phyloP scores from a whole-genome alignment of 1,140 invertebrate species.

The Oreohelix idahoensis region DNA sequence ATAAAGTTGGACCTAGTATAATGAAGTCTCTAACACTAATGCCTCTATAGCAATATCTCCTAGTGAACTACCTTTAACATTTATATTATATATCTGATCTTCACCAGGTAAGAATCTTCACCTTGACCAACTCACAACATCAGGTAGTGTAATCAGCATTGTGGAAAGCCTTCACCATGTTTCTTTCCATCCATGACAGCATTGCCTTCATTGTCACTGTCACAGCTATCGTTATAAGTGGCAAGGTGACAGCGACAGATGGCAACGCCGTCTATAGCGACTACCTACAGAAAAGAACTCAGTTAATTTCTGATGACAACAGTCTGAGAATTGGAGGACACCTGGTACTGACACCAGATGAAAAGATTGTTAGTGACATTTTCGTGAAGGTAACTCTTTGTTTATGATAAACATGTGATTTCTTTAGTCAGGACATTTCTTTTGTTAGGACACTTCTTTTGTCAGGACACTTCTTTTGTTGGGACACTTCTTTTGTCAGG shows the following conservation, averaged over 20 bases:
- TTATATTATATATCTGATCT: no score
- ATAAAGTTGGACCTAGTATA: no score
- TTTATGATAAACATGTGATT: background rate
- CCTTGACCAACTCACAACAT: no score
- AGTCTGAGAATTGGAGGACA: background rate
- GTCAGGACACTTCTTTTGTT: no score
- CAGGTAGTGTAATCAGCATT: no score
- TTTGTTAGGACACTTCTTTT: no score
- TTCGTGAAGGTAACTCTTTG: background rate
- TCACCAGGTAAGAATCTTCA: no score
- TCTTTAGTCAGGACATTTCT: no score
- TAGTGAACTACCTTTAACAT: no score
- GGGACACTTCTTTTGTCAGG: no score
- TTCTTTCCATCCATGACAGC: background rate
- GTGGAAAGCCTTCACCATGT: background rate
- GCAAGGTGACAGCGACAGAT: background rate
- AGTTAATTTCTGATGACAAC: background rate
- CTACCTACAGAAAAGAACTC: background rate
- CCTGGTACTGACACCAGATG: background rate
- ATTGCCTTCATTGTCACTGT: background rate
- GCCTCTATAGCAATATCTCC: no score
- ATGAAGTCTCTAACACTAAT: no score
- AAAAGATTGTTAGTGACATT: constrained; percentile 1
- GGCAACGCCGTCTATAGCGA: background rate
- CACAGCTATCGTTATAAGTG: background rate